Evolutionary conservation across 2,113 vertebrate species (phyloP).

Genomic region (Centrocercus urophasianus): DNA sequence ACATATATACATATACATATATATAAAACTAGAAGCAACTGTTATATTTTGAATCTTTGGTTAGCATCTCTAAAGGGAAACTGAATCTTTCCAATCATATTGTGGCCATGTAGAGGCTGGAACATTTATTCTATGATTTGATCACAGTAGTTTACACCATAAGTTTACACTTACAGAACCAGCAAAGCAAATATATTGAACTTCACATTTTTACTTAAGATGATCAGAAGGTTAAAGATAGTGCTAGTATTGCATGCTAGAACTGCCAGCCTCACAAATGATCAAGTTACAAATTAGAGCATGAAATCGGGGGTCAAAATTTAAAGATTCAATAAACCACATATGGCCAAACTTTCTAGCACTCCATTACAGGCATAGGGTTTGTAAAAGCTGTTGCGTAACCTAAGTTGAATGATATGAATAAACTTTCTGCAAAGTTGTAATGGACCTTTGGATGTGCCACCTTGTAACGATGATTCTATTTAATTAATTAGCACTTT

Average conservation of each 20-base stretch:
- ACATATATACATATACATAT: neutral
- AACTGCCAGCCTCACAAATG: neutral
- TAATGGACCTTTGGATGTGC: neutral
- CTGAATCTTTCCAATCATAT: neutral
- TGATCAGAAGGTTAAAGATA: neutral
- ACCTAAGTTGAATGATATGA: neutral
- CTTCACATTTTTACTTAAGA: neutral
- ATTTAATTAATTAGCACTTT: neutral
- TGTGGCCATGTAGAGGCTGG: neutral
- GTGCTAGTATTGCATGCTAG: neutral
- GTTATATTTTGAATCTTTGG: neutral
- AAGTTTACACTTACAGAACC: neutral
- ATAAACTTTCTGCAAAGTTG: slow-evolving; percentile 2
- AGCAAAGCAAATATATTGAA: neutral
- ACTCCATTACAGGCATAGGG: neutral
- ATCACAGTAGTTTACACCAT: neutral
- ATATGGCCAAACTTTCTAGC: neutral
- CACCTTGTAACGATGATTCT: neutral
- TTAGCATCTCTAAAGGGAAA: neutral
- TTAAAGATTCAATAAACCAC: neutral
- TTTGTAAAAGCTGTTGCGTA: neutral
- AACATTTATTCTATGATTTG: neutral
- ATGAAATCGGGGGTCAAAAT: neutral
- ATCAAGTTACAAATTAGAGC: neutral
- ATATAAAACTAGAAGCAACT: neutral